Percentiles rank a stretch among this genome's conserved stretches.
phyloP scores from a whole-genome alignment of 2,113 vertebrate genomes.

The Sminthopsis crassicaudata region DNA sequence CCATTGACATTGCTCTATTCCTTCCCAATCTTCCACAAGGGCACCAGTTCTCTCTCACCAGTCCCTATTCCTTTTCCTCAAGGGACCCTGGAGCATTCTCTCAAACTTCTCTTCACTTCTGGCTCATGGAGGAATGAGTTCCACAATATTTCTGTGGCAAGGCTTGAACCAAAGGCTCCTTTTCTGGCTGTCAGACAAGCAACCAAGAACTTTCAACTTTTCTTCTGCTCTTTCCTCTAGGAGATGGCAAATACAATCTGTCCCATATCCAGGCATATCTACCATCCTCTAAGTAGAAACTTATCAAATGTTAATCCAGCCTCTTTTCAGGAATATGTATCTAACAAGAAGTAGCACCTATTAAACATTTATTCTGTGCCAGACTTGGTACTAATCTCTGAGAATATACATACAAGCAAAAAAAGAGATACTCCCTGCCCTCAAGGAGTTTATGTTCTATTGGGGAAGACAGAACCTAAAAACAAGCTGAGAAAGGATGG shows the following conservation, averaged over 20 bases:
- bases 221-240: neutral
- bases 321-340: neutral
- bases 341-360: neutral
- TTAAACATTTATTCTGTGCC: neutral
- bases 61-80: neutral
- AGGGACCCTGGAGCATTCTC: neutral
- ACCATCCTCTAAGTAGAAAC: neutral
- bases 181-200: neutral
- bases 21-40: neutral
- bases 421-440: neutral
- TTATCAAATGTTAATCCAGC: neutral
- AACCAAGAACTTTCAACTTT: neutral
- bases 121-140: neutral
- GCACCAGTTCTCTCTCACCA: neutral
- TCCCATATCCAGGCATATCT: neutral
- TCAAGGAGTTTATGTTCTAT: neutral
- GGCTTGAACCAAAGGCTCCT: neutral
- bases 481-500: neutral
- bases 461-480: neutral
- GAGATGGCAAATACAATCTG: neutral
- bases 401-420: neutral
- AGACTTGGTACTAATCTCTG: neutral
- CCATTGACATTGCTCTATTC: neutral
- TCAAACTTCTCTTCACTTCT: neutral
- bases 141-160: neutral